Percentiles rank a stretch among this genome's conserved stretches.
These are phyloP conservation scores for Antitype chi DNA, from an alignment of 2,888 invertebrate species.

Conservation along the genomic window DNA sequence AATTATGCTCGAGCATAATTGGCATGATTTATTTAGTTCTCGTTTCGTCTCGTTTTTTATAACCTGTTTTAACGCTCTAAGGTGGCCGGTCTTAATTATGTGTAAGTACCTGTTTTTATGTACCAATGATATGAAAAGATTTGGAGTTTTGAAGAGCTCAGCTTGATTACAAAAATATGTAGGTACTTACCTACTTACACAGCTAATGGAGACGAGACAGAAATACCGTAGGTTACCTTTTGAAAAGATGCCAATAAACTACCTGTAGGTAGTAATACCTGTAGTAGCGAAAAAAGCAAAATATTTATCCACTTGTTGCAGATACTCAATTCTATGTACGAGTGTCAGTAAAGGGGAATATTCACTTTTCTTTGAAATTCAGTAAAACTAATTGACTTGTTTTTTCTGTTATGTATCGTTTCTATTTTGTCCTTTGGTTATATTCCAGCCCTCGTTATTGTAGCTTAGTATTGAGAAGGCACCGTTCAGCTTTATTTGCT, in stretches of 20 bases:
- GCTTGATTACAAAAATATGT: background rate
- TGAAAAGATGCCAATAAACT: constrained; percentile 13
- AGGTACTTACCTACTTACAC: background rate
- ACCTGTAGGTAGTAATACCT: background rate
- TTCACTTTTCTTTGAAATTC: background rate
- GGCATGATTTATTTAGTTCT: background rate
- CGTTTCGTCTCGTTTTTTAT: background rate
- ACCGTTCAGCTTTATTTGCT: too few relatives aligned
- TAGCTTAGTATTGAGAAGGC: too few relatives aligned
- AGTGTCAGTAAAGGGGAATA: background rate
- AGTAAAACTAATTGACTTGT: background rate
- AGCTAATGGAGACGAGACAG: background rate
- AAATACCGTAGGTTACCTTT: background rate
- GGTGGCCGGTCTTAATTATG: background rate
- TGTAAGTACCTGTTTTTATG: background rate
- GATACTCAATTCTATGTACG: background rate
- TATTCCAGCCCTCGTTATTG: background rate
- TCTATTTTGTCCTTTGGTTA: background rate
- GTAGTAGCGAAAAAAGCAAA: background rate
- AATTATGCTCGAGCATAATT: too few relatives aligned
- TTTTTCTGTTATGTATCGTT: background rate
- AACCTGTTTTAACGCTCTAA: background rate
- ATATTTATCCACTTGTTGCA: constrained; percentile 18
- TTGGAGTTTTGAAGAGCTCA: background rate
- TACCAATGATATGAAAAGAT: background rate